Evolutionary conservation across 2,888 invertebrate species (phyloP).

Genomic region (Norana najaformis): DNA sequence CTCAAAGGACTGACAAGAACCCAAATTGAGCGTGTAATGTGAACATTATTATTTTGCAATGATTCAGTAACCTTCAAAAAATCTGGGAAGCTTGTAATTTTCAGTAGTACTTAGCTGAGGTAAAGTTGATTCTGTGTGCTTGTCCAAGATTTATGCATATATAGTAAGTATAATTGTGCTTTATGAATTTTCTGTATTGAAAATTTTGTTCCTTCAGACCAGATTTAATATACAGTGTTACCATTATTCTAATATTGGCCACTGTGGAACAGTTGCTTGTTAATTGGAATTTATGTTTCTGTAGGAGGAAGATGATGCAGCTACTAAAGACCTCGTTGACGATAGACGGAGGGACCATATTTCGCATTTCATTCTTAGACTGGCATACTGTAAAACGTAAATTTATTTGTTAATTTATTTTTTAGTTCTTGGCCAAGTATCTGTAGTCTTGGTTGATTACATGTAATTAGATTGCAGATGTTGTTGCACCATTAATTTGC

Average conservation of each 20-base stretch:
- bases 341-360: constrained; percentile 73
- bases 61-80: neutral
- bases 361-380: constrained; percentile 87
- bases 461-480: neutral
- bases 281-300: neutral
- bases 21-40: neutral
- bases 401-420: constrained; percentile 37
- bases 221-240: neutral
- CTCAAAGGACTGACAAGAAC: constrained; percentile 22
- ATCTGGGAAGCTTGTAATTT: neutral
- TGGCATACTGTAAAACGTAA: constrained; percentile 80
- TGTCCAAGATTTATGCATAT: too few relatives aligned
- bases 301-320: neutral
- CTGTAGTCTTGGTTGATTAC: neutral
- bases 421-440: neutral
- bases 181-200: neutral
- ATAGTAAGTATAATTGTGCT: too few relatives aligned
- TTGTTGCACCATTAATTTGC: neutral
- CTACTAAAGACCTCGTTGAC: constrained; percentile 35
- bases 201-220: neutral
- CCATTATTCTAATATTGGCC: neutral
- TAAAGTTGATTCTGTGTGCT: too few relatives aligned
- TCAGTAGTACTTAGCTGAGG: too few relatives aligned
- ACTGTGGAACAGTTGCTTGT: neutral
- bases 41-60: too few relatives aligned